Percentiles rank a stretch among this genome's conserved stretches.
phyloP scores from a whole-genome alignment of 2,888 invertebrate species.

The Drosophila nigricruria region DNA sequence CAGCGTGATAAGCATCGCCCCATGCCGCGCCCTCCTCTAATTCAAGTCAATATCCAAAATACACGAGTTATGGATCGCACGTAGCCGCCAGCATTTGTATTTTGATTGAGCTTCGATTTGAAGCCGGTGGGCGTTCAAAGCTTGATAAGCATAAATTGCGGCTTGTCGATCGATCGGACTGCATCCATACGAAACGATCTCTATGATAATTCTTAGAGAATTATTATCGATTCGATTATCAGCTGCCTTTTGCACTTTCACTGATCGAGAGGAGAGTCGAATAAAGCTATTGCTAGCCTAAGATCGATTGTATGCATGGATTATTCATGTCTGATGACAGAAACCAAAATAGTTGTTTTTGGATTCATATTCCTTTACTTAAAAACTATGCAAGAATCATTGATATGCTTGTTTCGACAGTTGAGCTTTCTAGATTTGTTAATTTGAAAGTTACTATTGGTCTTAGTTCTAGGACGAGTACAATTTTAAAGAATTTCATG shows the following conservation, averaged over 20 bases:
- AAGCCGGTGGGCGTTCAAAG: constrained; percentile 59
- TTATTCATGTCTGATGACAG: background rate
- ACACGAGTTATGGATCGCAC: constrained; percentile 38
- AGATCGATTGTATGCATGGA: background rate
- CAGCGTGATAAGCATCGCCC: constrained; percentile 68
- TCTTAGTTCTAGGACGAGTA: too few species aligned
- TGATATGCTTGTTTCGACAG: too few species aligned
- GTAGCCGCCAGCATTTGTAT: constrained; percentile 50
- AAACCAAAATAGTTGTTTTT: too few species aligned
- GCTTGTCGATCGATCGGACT: constrained; percentile 68
- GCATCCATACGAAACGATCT: constrained; percentile 30
- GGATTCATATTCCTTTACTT: too few species aligned
- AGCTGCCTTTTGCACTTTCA: constrained; percentile 43
- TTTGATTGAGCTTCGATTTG: constrained; percentile 19
- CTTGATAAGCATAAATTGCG: constrained; percentile 70
- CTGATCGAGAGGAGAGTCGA: constrained; percentile 19
- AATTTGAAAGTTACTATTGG: too few species aligned
- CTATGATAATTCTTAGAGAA: constrained; percentile 32
- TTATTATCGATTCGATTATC: background rate
- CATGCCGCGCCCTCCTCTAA: constrained; percentile 26
- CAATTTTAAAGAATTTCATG: too few species aligned
- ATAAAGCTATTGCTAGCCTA: background rate
- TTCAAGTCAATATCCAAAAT: background rate
- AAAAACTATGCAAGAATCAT: too few species aligned
- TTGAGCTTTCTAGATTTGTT: too few species aligned